Conservation (phyloP, 2,113 vertebrate genomes). For the Macquaria ambigua region DNA sequence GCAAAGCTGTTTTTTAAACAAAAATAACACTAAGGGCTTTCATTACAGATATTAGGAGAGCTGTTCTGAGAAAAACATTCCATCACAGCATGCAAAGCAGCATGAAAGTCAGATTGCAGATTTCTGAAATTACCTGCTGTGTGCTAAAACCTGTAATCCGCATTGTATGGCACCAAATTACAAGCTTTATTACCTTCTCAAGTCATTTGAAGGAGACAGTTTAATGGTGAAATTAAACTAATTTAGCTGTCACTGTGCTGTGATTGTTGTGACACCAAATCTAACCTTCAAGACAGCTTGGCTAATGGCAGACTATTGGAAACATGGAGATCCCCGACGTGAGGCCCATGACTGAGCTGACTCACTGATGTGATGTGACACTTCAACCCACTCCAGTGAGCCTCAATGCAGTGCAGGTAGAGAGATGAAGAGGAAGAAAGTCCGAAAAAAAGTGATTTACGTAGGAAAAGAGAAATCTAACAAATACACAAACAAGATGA, state of each 20-base stretch:
- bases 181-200: conserved; percentile 17
- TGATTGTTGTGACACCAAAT: not conserved
- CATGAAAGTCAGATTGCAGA: conserved; percentile 16
- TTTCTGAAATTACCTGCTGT: conserved; percentile 18
- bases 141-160: conserved; percentile 32
- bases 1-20: not conserved
- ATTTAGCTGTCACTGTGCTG: conserved; percentile 23
- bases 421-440: not conserved
- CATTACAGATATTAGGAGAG: not conserved
- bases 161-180: conserved; percentile 15
- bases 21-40: not conserved
- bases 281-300: not conserved
- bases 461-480: not conserved
- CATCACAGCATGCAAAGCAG: not conserved
- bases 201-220: conserved; percentile 7
- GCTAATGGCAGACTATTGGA: conserved; percentile 1
- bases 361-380: conserved; percentile 29
- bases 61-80: not conserved
- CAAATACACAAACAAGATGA: not conserved
- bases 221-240: conserved; percentile 21
- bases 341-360: conserved; percentile 21
- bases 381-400: conserved; percentile 4
- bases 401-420: not conserved
- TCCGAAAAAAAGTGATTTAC: not conserved
- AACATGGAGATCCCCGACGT: conserved; percentile 5